Conservation (phyloP, 2,797 vertebrate species). For the Pantherophis alleghaniensis region DNA sequence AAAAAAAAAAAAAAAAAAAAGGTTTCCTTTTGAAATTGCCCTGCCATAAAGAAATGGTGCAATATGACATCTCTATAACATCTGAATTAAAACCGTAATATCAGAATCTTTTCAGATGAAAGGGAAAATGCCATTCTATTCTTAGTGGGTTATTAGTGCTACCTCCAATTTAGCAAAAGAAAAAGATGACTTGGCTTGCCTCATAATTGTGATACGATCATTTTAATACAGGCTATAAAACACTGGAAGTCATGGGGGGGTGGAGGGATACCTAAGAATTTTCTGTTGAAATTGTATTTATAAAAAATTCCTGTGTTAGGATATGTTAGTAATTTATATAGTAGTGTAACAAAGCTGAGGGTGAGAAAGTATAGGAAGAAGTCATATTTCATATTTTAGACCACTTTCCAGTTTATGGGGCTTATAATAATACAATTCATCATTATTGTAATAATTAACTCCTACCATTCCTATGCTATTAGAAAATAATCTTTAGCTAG, state of each 20-base stretch:
- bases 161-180: not conserved
- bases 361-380: not conserved
- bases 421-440: not conserved
- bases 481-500: not conserved
- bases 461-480: not conserved
- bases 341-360: not conserved
- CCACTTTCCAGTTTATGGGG: no score
- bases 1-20: not conserved
- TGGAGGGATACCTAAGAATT: not conserved
- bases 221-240: not conserved
- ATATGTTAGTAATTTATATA: not conserved
- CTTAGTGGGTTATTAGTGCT: not conserved
- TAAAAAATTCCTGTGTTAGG: not conserved
- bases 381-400: not conserved
- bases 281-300: not conserved
- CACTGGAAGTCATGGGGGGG: not conserved
- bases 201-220: not conserved
- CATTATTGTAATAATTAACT: not conserved
- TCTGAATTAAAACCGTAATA: not conserved
- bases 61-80: not conserved
- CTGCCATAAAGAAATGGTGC: not conserved
- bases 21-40: not conserved
- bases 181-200: not conserved
- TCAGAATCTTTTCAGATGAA: not conserved
- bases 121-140: not conserved